phyloP scores from a whole-genome alignment of 2,113 vertebrate species.

The zebrafish (Danio rerio) region DNA sequence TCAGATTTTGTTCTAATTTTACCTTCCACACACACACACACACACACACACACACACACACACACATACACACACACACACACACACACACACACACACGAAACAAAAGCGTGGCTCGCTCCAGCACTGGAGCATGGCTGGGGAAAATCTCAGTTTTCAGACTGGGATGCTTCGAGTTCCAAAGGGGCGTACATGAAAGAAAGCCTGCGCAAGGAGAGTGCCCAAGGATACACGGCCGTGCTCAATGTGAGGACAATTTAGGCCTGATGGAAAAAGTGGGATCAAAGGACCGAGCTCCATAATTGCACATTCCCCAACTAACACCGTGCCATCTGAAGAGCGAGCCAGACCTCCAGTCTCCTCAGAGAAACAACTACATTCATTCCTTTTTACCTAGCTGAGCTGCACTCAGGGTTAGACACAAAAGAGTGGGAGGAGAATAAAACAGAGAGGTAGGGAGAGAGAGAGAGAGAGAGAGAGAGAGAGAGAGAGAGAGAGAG shows the following conservation, averaged over 20 bases:
- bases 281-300: slow-evolving; percentile 81
- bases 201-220: slow-evolving; percentile 77
- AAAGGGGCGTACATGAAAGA: slow-evolving; percentile 81
- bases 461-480: neutral
- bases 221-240: slow-evolving; percentile 78
- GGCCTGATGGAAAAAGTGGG: slow-evolving; percentile 80
- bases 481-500: neutral
- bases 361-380: slow-evolving; percentile 69
- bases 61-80: slow-evolving; percentile 38
- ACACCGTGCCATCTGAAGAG: slow-evolving; percentile 80
- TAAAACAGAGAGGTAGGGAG: slow-evolving; percentile 7
- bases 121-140: slow-evolving; percentile 72
- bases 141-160: slow-evolving; percentile 80
- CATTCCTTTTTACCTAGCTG: slow-evolving; percentile 72
- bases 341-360: slow-evolving; percentile 78
- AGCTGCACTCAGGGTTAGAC: slow-evolving; percentile 43
- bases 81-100: slow-evolving; percentile 34
- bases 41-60: too few relatives aligned
- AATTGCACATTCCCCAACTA: slow-evolving; percentile 85
- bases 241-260: slow-evolving; percentile 83
- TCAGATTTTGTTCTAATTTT: slow-evolving; percentile 14
- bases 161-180: slow-evolving; percentile 81
- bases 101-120: slow-evolving; percentile 55
- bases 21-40: neutral
- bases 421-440: slow-evolving; percentile 30